phyloP scores from a whole-genome alignment of 2,113 vertebrate species.

The Callionymus lyra region DNA sequence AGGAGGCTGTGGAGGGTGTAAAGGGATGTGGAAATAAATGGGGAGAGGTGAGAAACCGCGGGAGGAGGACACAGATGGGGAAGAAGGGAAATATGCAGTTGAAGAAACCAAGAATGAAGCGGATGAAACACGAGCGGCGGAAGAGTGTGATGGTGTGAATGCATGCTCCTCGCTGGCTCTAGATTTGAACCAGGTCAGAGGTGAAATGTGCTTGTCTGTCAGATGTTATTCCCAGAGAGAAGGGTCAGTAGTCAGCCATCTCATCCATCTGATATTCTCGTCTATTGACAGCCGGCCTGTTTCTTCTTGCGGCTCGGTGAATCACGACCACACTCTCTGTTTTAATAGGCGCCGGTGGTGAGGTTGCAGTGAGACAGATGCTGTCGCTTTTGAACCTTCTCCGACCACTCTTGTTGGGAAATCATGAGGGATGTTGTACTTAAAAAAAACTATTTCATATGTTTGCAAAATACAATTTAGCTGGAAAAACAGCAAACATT shows the following conservation, averaged over 20 bases:
- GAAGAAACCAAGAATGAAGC: conserved; percentile 6
- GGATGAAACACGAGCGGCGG: conserved; percentile 14
- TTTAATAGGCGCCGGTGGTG: conserved; percentile 33
- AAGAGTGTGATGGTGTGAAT: conserved; percentile 5
- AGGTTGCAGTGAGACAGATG: conserved; percentile 46
- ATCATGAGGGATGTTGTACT: too few species aligned
- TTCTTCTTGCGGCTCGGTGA: conserved; percentile 16
- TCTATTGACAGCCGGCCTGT: conserved; percentile 7
- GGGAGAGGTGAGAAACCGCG: conserved; percentile 9
- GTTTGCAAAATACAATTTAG: too few species aligned
- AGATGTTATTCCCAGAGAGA: conserved; percentile 26
- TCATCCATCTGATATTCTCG: conserved; percentile 8
- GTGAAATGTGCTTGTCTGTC: conserved; percentile 42
- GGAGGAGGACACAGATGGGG: conserved; percentile 2
- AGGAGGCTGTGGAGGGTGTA: conserved; percentile 24
- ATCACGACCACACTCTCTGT: conserved; percentile 14
- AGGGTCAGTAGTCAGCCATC: conserved; percentile 17
- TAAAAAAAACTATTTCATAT: too few species aligned
- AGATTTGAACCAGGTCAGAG: conserved; percentile 34
- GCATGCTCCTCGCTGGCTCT: conserved; percentile 7
- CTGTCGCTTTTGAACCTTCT: conserved; percentile 14
- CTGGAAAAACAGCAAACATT: too few species aligned
- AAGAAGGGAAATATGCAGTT: background rate
- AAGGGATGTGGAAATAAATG: conserved; percentile 41
- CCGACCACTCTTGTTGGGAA: too few species aligned